These are phyloP conservation scores for Oncopodura yosiiana DNA, from an alignment of 1,140 invertebrate genomes.

Conservation along the genomic window DNA sequence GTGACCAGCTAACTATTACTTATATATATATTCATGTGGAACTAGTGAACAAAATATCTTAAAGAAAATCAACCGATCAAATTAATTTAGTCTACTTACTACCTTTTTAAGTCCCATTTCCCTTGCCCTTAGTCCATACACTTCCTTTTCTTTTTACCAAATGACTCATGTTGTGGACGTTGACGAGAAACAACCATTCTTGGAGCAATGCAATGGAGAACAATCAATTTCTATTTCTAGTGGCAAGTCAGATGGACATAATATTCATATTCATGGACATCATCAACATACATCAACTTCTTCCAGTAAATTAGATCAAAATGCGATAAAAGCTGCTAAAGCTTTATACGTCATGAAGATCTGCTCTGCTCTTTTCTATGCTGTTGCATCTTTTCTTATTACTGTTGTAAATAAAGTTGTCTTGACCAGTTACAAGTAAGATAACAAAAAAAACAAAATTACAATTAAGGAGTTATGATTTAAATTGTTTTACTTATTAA, in stretches of 20 bases:
- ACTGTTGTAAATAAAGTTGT: slow-evolving; percentile 94
- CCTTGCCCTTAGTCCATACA: not conserved
- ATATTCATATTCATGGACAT: not conserved
- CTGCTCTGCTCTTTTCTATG: slow-evolving; percentile 73
- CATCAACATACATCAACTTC: not conserved
- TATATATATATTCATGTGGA: too few relatives aligned
- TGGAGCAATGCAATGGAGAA: not conserved
- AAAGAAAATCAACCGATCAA: too few relatives aligned
- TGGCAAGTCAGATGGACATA: slow-evolving; percentile 1
- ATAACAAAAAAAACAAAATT: slow-evolving; percentile 15
- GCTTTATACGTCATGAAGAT: slow-evolving; percentile 26
- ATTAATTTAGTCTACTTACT: too few relatives aligned
- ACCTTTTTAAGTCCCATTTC: not conserved
- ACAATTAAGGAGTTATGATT: slow-evolving; percentile 1
- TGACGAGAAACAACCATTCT: slow-evolving; percentile 21
- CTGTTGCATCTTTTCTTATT: slow-evolving; percentile 80
- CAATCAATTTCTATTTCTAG: slow-evolving; percentile 5
- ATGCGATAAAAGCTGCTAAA: slow-evolving; percentile 10
- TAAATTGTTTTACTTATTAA: slow-evolving; percentile 4
- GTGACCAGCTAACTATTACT: too few relatives aligned
- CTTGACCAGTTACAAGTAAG: slow-evolving; percentile 60
- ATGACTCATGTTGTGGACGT: slow-evolving; percentile 25
- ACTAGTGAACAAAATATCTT: too few relatives aligned
- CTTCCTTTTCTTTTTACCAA: not conserved
- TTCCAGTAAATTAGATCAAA: slow-evolving; percentile 8